Conservation (phyloP, 2,797 vertebrate species). For the Onychomys leucogaster region DNA sequence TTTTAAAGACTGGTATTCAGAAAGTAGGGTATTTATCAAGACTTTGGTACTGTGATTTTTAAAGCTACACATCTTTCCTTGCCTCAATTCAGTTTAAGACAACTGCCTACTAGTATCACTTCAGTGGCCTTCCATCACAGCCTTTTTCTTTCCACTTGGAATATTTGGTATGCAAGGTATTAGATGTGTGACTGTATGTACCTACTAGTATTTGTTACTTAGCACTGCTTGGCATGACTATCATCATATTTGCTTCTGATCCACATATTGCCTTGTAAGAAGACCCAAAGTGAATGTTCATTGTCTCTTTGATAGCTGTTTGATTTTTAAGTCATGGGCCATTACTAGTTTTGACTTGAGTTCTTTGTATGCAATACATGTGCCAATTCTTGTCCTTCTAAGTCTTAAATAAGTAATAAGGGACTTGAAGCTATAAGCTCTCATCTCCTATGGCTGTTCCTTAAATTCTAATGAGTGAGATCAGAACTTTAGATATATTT, state of each 20-base stretch:
- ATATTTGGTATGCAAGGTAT: not conserved
- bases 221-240: not conserved
- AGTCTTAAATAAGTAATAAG: not conserved
- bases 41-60: not conserved
- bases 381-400: not conserved
- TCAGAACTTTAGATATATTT: slow-evolving; percentile 43
- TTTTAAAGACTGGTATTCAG: slow-evolving; percentile 13
- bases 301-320: slow-evolving; percentile 2
- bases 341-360: slow-evolving; percentile 21
- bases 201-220: not conserved
- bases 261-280: slow-evolving; percentile 6
- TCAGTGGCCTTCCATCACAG: not conserved
- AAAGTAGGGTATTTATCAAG: slow-evolving; percentile 1
- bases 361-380: not conserved
- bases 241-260: slow-evolving; percentile 19
- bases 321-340: slow-evolving; percentile 16
- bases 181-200: not conserved
- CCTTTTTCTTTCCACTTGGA: slow-evolving; percentile 16
- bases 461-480: not conserved
- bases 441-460: not conserved
- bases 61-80: not conserved
- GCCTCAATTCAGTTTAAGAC: not conserved
- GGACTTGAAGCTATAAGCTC: not conserved
- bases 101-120: not conserved
- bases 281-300: not conserved